These are phyloP conservation scores for Andrena bicolor DNA, from an alignment of 2,888 invertebrate species.

Conservation along the genomic window DNA sequence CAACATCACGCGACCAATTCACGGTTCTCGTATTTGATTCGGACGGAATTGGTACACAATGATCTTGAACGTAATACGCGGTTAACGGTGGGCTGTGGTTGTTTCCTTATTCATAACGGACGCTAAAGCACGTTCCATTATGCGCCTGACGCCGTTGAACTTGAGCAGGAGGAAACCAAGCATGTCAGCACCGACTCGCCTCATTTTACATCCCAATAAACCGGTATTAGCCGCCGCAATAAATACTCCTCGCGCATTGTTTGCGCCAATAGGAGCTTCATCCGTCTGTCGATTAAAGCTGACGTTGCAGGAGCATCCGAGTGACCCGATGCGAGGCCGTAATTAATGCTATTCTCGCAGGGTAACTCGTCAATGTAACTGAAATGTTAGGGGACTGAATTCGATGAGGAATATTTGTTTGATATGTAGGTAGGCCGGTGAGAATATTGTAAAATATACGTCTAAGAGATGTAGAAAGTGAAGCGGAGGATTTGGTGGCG, in stretches of 20 bases:
- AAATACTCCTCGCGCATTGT: constrained; percentile 77
- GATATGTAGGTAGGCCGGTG: too few relatives aligned
- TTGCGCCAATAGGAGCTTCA: constrained; percentile 68
- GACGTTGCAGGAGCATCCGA: constrained; percentile 61
- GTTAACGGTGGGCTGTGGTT: constrained; percentile 50
- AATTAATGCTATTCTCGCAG: constrained; percentile 40
- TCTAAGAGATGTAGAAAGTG: too few relatives aligned
- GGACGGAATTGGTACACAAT: not conserved
- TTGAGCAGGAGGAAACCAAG: constrained; percentile 68
- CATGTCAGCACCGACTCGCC: constrained; percentile 75
- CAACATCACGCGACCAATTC: not conserved
- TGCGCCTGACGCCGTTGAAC: constrained; percentile 54
- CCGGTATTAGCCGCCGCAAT: constrained; percentile 79
- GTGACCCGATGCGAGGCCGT: constrained; percentile 35
- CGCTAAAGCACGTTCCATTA: constrained; percentile 53
- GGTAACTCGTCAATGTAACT: not conserved
- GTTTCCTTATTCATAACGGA: constrained; percentile 53
- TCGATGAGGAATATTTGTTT: too few relatives aligned
- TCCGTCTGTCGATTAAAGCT: constrained; percentile 74
- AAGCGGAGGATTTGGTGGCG: too few relatives aligned
- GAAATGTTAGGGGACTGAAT: too few relatives aligned
- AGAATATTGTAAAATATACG: too few relatives aligned
- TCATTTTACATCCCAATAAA: constrained; percentile 82
- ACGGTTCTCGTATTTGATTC: not conserved
- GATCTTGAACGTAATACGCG: constrained; percentile 31